Base-by-base conservation (phyloP, 1,140 invertebrate species). In the Brachionus rotundiformis region DNA sequence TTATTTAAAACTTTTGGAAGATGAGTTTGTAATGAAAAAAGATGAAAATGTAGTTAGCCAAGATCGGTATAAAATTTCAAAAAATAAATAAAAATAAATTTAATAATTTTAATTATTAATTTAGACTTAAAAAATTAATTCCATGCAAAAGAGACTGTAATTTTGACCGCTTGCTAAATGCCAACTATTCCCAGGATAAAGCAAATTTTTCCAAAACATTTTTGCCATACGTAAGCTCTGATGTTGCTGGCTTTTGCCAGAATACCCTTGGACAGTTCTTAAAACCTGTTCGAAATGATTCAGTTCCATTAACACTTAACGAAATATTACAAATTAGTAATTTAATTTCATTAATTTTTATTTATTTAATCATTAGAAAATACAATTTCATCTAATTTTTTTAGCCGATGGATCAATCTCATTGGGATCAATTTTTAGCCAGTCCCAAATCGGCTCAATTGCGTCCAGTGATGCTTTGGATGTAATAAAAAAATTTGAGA, bases 121-220 rank as follows among this genome's bases (percentile, higher is more conserved):
- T 71, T 39, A 73, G 68, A 41, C 41, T 73, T 13, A 41, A 44
- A 44, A 73, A 73, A 47, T 39, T 25, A 16, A 23, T 44, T 8
- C 16, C n/a, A 3, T 73, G 68, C 11, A 73, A 73, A 25, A 41
- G 36, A 73, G 68, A 73, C 19, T 73, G 68, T 27, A 44, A 44
- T 44, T 73, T 73, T 44, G 68, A 73, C 11, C 19, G 68, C 41
- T 19, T 73, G n/a, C 11, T 73, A 4, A 44, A 23, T 10, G 68
- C 68, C 3, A 73, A 73, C 27, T 73, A 44, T 31, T 31, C 68
- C 25, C 13, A 44, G 6, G 68, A 73, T 6, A 73, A 11, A 19
- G 13, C 10, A 27, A 73, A 73, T 47, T 73, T 73, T 11, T 23
- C 68, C 4, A 47, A 7, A 47, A 31, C 36, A 19, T 27, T 73